phyloP scores from a whole-genome alignment of 2,888 invertebrate species.

The Luperina testacea region DNA sequence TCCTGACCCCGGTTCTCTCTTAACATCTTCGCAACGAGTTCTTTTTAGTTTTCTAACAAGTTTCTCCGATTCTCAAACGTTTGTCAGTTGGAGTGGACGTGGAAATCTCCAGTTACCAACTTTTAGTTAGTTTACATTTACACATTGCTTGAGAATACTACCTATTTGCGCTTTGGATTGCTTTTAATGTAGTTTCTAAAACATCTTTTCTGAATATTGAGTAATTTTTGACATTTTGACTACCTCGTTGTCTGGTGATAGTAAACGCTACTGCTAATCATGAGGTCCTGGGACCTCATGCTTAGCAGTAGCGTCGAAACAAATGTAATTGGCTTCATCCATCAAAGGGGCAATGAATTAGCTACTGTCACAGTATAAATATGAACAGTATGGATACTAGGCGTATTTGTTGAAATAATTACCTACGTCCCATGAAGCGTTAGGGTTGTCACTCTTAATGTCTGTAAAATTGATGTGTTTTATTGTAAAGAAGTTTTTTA shows the following conservation, averaged over 20 bases:
- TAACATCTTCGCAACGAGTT: slow-evolving; percentile 82
- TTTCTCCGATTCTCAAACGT: slow-evolving; percentile 83
- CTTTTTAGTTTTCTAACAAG: slow-evolving; percentile 88
- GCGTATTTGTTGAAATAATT: too few species aligned
- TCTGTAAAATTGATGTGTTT: too few species aligned
- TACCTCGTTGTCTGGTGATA: neutral
- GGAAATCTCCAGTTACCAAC: slow-evolving; percentile 81
- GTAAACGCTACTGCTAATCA: neutral
- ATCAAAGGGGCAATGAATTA: too few species aligned
- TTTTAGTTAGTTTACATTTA: slow-evolving; percentile 70
- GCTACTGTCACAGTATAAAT: too few species aligned
- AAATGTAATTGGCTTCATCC: too few species aligned
- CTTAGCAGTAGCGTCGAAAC: too few species aligned
- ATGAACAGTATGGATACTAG: too few species aligned
- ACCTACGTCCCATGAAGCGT: too few species aligned
- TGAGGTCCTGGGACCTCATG: neutral
- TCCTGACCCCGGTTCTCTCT: slow-evolving; percentile 57
- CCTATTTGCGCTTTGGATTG: slow-evolving; percentile 24
- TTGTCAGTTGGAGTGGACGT: slow-evolving; percentile 85
- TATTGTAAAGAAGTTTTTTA: too few species aligned
- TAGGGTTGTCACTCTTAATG: too few species aligned
- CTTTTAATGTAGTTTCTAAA: slow-evolving; percentile 20
- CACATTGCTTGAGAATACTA: slow-evolving; percentile 42
- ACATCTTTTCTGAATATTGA: neutral
- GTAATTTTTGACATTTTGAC: neutral